phyloP scores from a whole-genome alignment of 2,113 vertebrate species.

The Haliaeetus leucogaster region DNA sequence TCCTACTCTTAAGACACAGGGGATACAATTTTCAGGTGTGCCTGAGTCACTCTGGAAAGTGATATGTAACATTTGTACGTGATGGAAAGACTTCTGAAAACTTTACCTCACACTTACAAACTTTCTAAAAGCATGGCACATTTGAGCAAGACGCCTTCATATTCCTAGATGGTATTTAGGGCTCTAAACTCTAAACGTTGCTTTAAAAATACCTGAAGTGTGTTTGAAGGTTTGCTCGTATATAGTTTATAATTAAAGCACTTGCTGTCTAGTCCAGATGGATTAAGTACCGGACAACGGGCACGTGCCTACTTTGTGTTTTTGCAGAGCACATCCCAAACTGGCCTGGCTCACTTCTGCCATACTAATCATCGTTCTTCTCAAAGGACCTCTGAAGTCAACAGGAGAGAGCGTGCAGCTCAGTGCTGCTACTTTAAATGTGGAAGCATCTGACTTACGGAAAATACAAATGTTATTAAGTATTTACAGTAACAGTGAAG shows the following conservation, averaged over 20 bases:
- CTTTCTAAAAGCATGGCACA: neutral
- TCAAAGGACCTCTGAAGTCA: neutral
- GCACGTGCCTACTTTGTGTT: fast-evolving
- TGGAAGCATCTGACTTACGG: neutral
- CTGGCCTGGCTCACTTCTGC: neutral
- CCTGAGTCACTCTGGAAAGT: neutral
- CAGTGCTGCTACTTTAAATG: neutral
- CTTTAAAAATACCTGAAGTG: neutral
- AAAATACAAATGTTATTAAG: neutral
- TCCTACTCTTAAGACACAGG: neutral
- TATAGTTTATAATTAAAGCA: neutral
- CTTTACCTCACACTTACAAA: neutral
- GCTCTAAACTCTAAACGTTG: neutral
- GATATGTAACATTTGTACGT: fast-evolving
- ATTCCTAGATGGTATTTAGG: neutral
- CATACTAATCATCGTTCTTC: fast-evolving
- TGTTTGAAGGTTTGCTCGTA: neutral
- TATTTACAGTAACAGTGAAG: neutral
- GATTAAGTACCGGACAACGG: neutral
- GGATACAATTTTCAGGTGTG: neutral
- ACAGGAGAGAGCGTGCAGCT: fast-evolving
- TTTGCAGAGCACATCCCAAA: neutral
- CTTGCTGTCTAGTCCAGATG: neutral
- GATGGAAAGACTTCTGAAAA: neutral
- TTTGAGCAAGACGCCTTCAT: neutral